Base-by-base conservation (phyloP, 2,888 invertebrate genomes). In the Oscheius sp. region DNA sequence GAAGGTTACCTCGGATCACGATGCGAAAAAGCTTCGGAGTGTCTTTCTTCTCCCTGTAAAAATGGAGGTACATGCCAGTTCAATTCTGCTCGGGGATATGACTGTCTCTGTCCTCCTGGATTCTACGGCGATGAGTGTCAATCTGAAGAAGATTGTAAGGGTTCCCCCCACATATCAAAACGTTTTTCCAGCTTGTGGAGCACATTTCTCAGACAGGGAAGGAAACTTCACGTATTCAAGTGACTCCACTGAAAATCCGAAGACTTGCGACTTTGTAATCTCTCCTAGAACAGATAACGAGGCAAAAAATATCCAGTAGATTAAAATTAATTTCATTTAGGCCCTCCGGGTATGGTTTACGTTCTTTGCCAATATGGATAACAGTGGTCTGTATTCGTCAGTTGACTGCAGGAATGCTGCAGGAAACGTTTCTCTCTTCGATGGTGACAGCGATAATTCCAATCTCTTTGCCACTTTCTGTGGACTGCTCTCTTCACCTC, bases 121-220 rank as follows among this genome's bases (percentile, higher is more conserved):
- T 86, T 77, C 77, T 86, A 78, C 49, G 86, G 86, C 2, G 58
- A 73, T 3, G 69, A 68, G 6, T 86, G 86, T 55, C 78, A 86
- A 45, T 41, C 72, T 18, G 77, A 85, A 63, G 86, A 86, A 58
- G 80, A 82, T 46, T 52, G 85, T 84, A 45, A 69, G 27, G n/a
- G 45, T 12, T 35, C 6, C 12, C 23, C 1, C 27, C 25, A 45
- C 16, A 45, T 16, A 9, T 45, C 9, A 12, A 45, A 12, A 45
- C 9, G 16, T 7, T 5, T 9, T 35, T 69, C 21, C 45, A 71
- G 76, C 55, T 16, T 81, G 76, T 55, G 76, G 73, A 23, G 64
- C 58, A 12, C 79, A 78, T 52, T 68, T 82, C 61, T 74, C 69
- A 25, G 43, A 71, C 12, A 35, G 46, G 41, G 71, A 35, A 53